Evolutionary conservation across 2,888 invertebrate species (phyloP), one percentile per base, ranked within the genome.

Genomic region (Mantis religiosa): DNA sequence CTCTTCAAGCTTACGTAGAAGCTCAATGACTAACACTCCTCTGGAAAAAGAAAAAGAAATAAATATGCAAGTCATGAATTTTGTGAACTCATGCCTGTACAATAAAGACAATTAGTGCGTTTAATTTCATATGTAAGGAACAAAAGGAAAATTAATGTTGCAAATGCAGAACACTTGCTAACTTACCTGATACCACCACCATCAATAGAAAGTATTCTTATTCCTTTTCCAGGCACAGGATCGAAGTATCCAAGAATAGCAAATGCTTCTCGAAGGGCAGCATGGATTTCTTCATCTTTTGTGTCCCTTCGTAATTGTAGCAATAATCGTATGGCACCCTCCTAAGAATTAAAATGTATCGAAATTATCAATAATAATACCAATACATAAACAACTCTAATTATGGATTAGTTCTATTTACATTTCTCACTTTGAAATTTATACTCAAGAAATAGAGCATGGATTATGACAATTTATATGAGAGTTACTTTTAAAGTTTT

Each of bases 21-120:
- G 95, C 93, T 98, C 97, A 90, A 98, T 95, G 6, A 97, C 97
- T 90, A 98, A 94, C 90, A 98, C 94, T n/a, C 98, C 98, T 90
- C 98, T 95, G 91, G 84, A 92, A 91, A 87, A 88, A 90, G 85
- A 91, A 90, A 90, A 87, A 88, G 3, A 71, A 20, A 71, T 20
- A 71, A 20, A 71, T 20, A 54, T 14, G 7, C 1, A 54, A 54
- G 25, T 14, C 41, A 41, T 41, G 2, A 41, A 41, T 41, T 41
- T 9, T 41, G 12, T 41, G 9, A 12, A 12, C 9, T 41, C 12
- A 41, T 41, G 12, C 12, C 41, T 41, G 41, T 41, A 41, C 9
- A 41, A 41, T 9, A 12, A 41, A 41, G 41, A 41, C 12, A 41
- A 41, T 41, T 41, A 41, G 1, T 41, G 41, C 12, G 1, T 34